Percentiles rank a stretch among this genome's conserved stretches.
These are phyloP conservation scores for Papilio glaucus DNA, from an alignment of 1,140 invertebrate genomes.

Conservation along the genomic window DNA sequence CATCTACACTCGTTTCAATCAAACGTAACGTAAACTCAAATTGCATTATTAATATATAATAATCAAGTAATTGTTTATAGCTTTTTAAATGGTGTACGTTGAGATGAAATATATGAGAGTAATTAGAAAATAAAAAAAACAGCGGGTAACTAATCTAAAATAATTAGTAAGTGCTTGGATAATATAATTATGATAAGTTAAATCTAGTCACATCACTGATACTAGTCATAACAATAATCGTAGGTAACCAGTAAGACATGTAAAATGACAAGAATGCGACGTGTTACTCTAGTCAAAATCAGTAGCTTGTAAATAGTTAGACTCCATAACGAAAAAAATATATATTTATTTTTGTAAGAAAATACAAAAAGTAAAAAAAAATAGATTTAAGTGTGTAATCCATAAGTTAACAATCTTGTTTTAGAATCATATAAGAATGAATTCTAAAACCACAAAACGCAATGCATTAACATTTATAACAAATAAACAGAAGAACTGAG, in stretches of 20 bases:
- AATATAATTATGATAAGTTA: background rate
- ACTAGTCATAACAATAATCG: background rate
- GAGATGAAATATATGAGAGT: no score
- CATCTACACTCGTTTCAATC: background rate
- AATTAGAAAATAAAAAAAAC: background rate
- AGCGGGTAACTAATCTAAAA: background rate
- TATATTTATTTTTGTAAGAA: background rate
- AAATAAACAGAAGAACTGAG: background rate
- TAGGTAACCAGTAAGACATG: background rate
- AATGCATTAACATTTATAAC: background rate
- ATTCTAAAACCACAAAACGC: background rate
- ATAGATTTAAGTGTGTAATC: background rate
- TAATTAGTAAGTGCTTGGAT: slow-evolving; percentile 16
- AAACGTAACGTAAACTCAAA: no score
- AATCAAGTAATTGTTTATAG: background rate
- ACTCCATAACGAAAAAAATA: no score
- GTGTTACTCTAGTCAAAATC: slow-evolving; percentile 41
- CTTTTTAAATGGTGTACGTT: no score
- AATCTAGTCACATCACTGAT: slow-evolving; percentile 2
- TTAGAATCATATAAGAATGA: no score
- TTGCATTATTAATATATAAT: no score
- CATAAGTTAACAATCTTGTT: background rate
- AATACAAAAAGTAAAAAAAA: slow-evolving; percentile 1
- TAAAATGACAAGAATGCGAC: slow-evolving; percentile 14
- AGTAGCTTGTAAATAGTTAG: slow-evolving; percentile 43